Evolutionary conservation across 2,113 vertebrate genomes (phyloP).

Genomic region (Stomatorhinus ivindoensis): DNA sequence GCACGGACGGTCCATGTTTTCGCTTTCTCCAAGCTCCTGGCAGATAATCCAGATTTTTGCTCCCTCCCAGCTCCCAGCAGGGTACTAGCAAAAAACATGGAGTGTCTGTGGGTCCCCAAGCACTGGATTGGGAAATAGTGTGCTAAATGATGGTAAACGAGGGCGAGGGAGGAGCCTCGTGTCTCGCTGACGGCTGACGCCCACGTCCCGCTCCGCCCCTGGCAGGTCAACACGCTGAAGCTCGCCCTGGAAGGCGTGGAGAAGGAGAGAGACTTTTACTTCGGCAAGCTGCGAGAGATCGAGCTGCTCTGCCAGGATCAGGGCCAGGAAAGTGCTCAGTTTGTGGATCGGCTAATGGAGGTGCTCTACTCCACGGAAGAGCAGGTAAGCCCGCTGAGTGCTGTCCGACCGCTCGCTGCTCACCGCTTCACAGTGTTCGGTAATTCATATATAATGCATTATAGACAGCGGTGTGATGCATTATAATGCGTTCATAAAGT

Average conservation of each 20-base stretch:
- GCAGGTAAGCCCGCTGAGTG: constrained; percentile 59
- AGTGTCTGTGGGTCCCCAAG: neutral
- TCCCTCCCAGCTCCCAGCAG: no score
- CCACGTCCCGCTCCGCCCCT: neutral
- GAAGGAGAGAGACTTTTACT: constrained; percentile 98
- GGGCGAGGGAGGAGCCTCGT: neutral
- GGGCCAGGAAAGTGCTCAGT: constrained; percentile 78
- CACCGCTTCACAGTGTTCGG: neutral
- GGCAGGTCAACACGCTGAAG: constrained; percentile 89
- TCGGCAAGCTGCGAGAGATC: constrained; percentile 93
- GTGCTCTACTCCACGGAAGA: constrained; percentile 90
- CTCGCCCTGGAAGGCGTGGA: constrained; percentile 91
- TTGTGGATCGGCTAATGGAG: constrained; percentile 91
- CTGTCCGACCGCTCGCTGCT: neutral
- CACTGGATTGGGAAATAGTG: neutral
- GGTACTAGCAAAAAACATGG: neutral
- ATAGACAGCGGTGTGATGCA: no score
- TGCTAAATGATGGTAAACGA: neutral
- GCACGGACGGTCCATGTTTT: no score
- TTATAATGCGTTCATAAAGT: no score
- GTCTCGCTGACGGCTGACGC: neutral
- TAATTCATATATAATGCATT: no score
- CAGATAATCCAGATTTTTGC: no score
- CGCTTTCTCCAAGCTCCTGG: no score
- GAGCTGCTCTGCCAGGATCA: constrained; percentile 95